Base-by-base conservation (phyloP, 2,113 vertebrate species). In the Marmota flaviventris region DNA sequence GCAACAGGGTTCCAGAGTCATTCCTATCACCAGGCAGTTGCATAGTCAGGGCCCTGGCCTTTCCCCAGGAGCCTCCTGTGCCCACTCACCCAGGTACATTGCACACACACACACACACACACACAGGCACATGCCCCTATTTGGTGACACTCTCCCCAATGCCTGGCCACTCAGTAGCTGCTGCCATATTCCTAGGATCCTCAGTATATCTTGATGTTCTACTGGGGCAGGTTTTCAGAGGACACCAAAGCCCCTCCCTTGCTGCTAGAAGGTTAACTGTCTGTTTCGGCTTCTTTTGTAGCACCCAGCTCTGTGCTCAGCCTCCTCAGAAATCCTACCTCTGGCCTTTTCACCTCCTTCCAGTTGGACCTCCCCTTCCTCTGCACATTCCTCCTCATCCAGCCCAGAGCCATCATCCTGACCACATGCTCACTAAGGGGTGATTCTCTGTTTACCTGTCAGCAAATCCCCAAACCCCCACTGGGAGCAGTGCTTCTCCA, bases 111-210 rank as follows among this genome's bases (percentile, higher is more conserved):
- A 53, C 51, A 53, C 51, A 58, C 56, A 58, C 56, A 58, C 18
- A 20, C 18, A 20, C 1, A 58, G 56, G 56, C 56, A 58, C 56
- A 58, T 20, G 18, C 56, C 56, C 56, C 20, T n/a, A 51, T 10
- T 61, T 29, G 14, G 12, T 42, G 27, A 8, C 45, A 79, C 65
- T n/a, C 6, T n/a, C 1, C 32, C 37, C 0, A 1, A 0, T 5
- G 13, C 1, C 13, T 48, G 27, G 42, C 9, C 25, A 72, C 32
- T 12, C 24, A 2, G 16, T 3, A 11, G 29, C 39, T 48, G 20
- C 29, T 25, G 37, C 45, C 63, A 58, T 76, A 24, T 79, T 4
- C 42, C 4, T 25, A 25, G 12, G 17, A 4, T n/a, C 27, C 32
- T 81, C 53, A 4, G 3, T 77, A 56, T 85, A 37, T 56, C 42